Evolutionary conservation across 1,140 invertebrate genomes (phyloP).

Genomic region (Pseudomyrmex flavicornis): DNA sequence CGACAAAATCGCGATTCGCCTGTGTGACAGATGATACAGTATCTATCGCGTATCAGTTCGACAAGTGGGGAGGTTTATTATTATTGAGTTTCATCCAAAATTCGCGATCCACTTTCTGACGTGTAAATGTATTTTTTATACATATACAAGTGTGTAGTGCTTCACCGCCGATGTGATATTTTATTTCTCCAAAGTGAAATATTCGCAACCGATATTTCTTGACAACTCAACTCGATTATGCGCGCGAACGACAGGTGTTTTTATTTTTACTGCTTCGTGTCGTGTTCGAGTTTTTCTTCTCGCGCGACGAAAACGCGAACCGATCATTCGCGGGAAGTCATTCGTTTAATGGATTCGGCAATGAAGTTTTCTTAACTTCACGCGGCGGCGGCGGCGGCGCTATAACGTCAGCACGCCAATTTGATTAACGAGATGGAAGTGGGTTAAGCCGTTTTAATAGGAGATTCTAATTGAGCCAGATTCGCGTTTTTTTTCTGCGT

Average conservation of each 20-base stretch:
- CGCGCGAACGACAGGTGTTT: too few relatives aligned
- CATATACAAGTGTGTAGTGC: neutral
- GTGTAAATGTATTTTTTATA: neutral
- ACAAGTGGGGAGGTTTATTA: neutral
- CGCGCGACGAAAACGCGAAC: neutral
- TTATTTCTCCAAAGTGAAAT: neutral
- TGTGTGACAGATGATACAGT: conserved; percentile 44
- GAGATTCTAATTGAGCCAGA: conserved; percentile 32
- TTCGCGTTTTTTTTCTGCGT: conserved; percentile 14
- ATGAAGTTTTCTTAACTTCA: conserved; percentile 40
- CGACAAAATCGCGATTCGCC: conserved; percentile 50
- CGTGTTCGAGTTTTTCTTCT: neutral
- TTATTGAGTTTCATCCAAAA: conserved; percentile 49
- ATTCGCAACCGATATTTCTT: neutral
- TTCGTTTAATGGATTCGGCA: conserved; percentile 26
- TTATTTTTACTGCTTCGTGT: neutral
- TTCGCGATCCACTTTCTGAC: neutral
- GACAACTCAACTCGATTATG: conserved; percentile 25
- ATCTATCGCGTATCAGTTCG: conserved; percentile 1
- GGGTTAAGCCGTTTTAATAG: conserved; percentile 30
- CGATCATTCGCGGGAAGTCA: conserved; percentile 23
- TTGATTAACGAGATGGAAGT: conserved; percentile 30
- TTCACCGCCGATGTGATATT: neutral
- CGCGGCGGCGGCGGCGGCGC: neutral
- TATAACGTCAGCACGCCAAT: neutral